These are phyloP conservation scores for Phainopepla nitens DNA, from an alignment of 2,113 vertebrate genomes.

Conservation along the genomic window DNA sequence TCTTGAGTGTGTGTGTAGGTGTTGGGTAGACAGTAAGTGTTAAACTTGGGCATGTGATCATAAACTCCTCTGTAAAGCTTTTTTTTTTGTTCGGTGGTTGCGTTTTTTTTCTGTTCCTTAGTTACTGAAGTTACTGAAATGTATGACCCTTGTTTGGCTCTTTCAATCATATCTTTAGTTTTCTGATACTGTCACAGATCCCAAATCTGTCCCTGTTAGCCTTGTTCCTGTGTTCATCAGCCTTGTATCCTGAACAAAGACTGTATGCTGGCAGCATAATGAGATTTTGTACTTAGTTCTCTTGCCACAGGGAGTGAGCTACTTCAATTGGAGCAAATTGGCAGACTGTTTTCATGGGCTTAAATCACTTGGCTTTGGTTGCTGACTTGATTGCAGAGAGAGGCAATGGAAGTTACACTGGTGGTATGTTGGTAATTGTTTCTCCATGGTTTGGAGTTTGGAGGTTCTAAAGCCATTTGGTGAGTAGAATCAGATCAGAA, in stretches of 20 bases:
- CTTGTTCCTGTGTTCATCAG: background rate
- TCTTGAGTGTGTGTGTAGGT: background rate
- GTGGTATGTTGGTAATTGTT: background rate
- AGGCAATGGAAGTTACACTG: background rate
- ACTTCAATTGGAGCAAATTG: background rate
- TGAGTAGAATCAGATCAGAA: background rate
- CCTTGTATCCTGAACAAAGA: background rate
- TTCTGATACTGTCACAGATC: background rate
- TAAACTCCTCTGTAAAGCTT: background rate
- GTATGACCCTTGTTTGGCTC: background rate
- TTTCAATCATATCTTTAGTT: background rate
- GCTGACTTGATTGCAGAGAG: background rate
- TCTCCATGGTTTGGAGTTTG: background rate
- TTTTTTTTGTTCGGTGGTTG: background rate
- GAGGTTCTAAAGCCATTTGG: background rate
- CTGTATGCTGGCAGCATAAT: background rate
- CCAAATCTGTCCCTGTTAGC: background rate
- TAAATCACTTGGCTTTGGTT: background rate
- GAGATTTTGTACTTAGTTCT: background rate
- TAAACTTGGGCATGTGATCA: background rate
- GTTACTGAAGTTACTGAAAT: background rate
- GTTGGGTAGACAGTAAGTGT: background rate
- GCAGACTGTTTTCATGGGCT: background rate
- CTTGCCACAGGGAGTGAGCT: background rate
- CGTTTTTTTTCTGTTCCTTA: background rate